A percentile compares a stretch with the other conserved stretches of the same genome.
phyloP scores from a whole-genome alignment of 2,888 invertebrate genomes.

The Erebia ligea region DNA sequence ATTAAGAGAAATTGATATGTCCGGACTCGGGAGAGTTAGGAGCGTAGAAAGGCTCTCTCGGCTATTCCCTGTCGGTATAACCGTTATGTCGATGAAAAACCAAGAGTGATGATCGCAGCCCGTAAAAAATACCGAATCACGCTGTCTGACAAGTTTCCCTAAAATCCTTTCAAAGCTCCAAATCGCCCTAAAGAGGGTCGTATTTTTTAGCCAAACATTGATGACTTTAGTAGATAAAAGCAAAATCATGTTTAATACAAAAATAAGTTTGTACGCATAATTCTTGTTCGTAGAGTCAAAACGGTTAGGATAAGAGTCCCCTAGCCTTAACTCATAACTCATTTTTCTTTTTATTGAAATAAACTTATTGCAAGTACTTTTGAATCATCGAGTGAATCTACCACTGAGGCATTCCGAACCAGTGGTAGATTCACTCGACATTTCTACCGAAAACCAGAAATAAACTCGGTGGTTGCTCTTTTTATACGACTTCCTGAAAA shows the following conservation, averaged over 20 bases:
- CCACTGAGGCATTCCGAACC: no score
- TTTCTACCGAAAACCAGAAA: no score
- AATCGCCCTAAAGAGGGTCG: constrained; percentile 46
- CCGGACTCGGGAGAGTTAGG: not conserved
- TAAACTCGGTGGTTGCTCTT: no score
- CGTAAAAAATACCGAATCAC: constrained; percentile 59
- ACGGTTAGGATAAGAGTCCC: not conserved
- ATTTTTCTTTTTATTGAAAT: no score
- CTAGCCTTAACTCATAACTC: no score
- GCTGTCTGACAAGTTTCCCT: constrained; percentile 57
- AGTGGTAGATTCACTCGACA: no score
- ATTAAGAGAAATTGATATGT: constrained; percentile 24
- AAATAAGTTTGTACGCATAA: not conserved
- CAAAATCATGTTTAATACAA: constrained; percentile 21
- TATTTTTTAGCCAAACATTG: constrained; percentile 44
- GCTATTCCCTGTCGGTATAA: constrained; percentile 28
- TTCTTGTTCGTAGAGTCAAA: constrained; percentile 1
- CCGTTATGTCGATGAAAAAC: constrained; percentile 36
- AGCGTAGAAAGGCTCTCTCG: constrained; percentile 12
- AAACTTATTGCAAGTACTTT: no score
- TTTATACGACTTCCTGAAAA: no score
- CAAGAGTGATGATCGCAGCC: constrained; percentile 57
- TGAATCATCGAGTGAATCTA: no score
- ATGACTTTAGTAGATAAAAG: constrained; percentile 28
- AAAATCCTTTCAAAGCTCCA: constrained; percentile 50